Evolutionary conservation across 2,113 vertebrate species (phyloP).

Genomic region (Oreochromis aureus): DNA sequence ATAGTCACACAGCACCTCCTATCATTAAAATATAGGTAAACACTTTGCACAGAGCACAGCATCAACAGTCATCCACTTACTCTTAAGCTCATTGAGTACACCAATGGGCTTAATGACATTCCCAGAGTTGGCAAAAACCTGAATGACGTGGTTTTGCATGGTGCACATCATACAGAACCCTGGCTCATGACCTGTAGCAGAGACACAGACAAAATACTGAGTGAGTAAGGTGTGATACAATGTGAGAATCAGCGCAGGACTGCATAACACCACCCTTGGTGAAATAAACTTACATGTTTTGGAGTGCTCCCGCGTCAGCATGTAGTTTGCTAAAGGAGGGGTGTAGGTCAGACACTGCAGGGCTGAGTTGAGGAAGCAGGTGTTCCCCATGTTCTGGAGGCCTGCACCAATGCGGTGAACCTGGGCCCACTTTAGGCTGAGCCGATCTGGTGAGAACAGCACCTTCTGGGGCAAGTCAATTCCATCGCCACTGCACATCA

Average conservation of each 20-base stretch:
- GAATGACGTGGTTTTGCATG: slow-evolving; percentile 91
- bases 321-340: slow-evolving; percentile 88
- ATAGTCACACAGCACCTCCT: slow-evolving; percentile 19
- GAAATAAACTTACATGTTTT: slow-evolving; percentile 81
- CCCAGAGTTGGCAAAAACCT: slow-evolving; percentile 87
- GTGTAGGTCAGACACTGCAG: slow-evolving; percentile 97
- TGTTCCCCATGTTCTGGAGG: slow-evolving; percentile 95
- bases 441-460: slow-evolving; percentile 89
- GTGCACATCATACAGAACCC: slow-evolving; percentile 98
- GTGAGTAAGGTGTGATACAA: not conserved
- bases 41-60: not conserved
- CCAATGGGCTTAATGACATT: slow-evolving; percentile 89
- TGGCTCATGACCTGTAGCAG: slow-evolving; percentile 79
- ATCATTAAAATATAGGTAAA: not conserved
- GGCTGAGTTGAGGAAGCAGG: slow-evolving; percentile 92
- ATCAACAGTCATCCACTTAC: slow-evolving; percentile 41
- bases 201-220: not conserved
- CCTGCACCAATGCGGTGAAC: slow-evolving; percentile 88
- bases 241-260: not conserved
- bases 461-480: slow-evolving; percentile 88
- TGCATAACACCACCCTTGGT: not conserved
- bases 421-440: slow-evolving; percentile 89
- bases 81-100: slow-evolving; percentile 90
- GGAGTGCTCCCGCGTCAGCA: slow-evolving; percentile 93
- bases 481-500: slow-evolving; percentile 80